Percentiles rank a stretch among this genome's conserved stretches.
Conservation (phyloP, 2,888 invertebrate species). For the Orthosia gothica region DNA sequence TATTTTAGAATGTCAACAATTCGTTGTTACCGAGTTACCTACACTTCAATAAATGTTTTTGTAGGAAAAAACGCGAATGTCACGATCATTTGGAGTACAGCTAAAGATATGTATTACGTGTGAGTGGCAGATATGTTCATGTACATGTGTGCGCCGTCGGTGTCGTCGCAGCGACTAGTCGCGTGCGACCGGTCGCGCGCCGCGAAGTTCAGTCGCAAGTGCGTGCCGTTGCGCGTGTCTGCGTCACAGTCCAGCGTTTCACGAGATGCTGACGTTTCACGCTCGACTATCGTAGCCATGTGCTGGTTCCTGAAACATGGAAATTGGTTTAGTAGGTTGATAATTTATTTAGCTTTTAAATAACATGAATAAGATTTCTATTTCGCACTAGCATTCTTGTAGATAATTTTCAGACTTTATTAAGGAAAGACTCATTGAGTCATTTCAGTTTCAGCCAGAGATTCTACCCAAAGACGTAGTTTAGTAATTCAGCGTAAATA, state of each 20-base stretch:
- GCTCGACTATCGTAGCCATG: conserved; percentile 90
- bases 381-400: background rate
- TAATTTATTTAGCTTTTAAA: conserved; percentile 1
- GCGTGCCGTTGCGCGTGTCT: conserved; percentile 78
- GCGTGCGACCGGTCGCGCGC: conserved; percentile 75
- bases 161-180: conserved; percentile 78
- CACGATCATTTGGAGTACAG: conserved; percentile 41
- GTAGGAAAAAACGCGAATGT: conserved; percentile 42
- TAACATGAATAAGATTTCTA: background rate
- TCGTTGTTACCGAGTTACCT: conserved; percentile 48
- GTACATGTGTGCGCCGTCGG: conserved; percentile 86
- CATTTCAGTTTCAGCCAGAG: background rate
- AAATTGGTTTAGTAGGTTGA: background rate
- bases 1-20: conserved; percentile 63
- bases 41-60: conserved; percentile 29
- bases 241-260: conserved; percentile 82
- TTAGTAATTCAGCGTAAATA: too few relatives aligned
- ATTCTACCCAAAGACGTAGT: background rate
- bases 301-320: conserved; percentile 78
- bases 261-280: conserved; percentile 84
- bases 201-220: conserved; percentile 84
- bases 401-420: background rate
- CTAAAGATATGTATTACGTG: conserved; percentile 71
- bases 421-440: background rate
- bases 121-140: conserved; percentile 90